Evolutionary conservation across 2,113 vertebrate genomes (phyloP), one percentile per base, ranked within the genome.

Genomic region (Gymnogyps californianus): DNA sequence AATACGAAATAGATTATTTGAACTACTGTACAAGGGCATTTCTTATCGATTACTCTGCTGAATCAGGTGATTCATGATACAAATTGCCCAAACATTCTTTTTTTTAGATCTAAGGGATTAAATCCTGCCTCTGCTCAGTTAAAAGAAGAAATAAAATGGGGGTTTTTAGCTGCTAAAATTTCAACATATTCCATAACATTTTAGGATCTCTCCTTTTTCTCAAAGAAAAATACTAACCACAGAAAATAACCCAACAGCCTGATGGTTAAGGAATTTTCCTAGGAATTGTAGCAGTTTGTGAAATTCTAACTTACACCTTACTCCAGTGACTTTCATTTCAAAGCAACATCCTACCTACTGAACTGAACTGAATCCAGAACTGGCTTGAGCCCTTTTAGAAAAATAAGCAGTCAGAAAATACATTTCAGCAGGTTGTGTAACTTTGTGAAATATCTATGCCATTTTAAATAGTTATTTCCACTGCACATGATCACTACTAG

Each of bases 401-500:
- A 74, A 84, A n/a, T 10, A 67, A 72, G 22, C 22, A 71, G 25
- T 16, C 24, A 67, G 28, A 58, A 38, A 83, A 80, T 9, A 52
- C 1, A 0, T 61, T 79, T 72, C 36, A 72, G 38, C 11, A 25
- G n/a, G 7, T 64, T 91, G 52, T 76, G 13, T 20, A 71, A 25
- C 17, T 24, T 61, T 75, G 2, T 26, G n/a, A 71, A 64, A 34
- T 51, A 77, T 15, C 9, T 62, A 9, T 67, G 46, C 3, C 31
- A 28, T 64, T 64, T 94, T 3, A 62, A 93, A 62, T 8, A 26
- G 17, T 32, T 83, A 65, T 61, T 89, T 87, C n/a, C 13, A n/a
- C 11, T 65, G 13, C 26, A 57, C 0, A 0, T n/a, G 34, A n/a
- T 64, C n/a, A n/a, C 26, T 52, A 11, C 3, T 55, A 28, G 31